These are phyloP conservation scores for Prosopocoilus inquinatus DNA, from an alignment of 2,888 invertebrate genomes.

Conservation along the genomic window DNA sequence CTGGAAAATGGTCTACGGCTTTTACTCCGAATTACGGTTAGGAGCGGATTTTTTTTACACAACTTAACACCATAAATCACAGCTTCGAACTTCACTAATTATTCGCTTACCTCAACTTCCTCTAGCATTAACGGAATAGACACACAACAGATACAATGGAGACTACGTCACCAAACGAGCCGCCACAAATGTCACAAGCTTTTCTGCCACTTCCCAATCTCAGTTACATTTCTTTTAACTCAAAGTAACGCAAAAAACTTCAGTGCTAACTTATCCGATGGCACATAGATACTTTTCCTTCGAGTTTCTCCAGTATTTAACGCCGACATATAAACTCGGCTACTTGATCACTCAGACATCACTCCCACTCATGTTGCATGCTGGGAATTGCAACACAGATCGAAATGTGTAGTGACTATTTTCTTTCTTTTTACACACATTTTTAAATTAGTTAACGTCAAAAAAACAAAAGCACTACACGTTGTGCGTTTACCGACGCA, in stretches of 20 bases:
- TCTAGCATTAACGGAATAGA: conserved; percentile 38
- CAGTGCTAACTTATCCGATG: not conserved
- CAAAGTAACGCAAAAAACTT: conserved; percentile 21
- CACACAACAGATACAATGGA: conserved; percentile 50
- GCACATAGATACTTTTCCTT: not conserved
- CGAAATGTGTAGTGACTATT: conserved; percentile 27
- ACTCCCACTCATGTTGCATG: conserved; percentile 50
- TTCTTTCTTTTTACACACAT: not conserved
- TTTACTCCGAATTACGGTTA: too few relatives aligned
- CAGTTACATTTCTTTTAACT: conserved; percentile 37
- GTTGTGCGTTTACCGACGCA: too few relatives aligned
- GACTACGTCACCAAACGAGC: conserved; percentile 50
- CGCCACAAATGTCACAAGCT: conserved; percentile 37
- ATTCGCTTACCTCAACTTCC: conserved; percentile 38
- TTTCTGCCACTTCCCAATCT: conserved; percentile 19
- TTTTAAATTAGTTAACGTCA: too few relatives aligned
- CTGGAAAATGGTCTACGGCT: too few relatives aligned
- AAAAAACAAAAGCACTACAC: too few relatives aligned
- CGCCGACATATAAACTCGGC: conserved; percentile 35
- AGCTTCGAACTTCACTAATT: not conserved
- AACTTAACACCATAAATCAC: too few relatives aligned
- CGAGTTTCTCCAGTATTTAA: conserved; percentile 10
- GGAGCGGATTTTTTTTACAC: too few relatives aligned
- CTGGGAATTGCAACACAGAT: conserved; percentile 43
- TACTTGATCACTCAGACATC: conserved; percentile 44